These are phyloP conservation scores for Okamejei kenojei DNA, from an alignment of 2,797 vertebrate species.

Conservation along the genomic window DNA sequence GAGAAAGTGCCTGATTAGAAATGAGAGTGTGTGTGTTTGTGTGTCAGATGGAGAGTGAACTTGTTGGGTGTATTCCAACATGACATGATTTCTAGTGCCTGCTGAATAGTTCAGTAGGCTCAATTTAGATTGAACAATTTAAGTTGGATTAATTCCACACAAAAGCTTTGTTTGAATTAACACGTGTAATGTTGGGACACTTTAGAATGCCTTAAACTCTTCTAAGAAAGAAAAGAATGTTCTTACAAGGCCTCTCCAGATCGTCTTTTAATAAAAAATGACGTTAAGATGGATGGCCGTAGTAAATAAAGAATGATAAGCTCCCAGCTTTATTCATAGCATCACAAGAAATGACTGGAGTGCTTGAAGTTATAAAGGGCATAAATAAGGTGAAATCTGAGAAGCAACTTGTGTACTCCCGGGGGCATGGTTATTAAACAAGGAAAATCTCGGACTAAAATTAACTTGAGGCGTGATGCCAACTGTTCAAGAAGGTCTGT, in stretches of 20 bases:
- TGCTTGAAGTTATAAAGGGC: constrained; percentile 15
- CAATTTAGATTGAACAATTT: constrained; percentile 13
- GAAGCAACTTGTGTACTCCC: constrained; percentile 8
- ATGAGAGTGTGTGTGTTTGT: neutral
- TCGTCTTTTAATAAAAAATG: neutral
- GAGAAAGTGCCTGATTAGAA: constrained; percentile 32
- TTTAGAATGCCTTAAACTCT: neutral
- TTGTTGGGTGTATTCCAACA: neutral
- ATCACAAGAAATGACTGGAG: constrained; percentile 3
- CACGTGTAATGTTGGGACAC: neutral
- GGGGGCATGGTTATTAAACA: neutral
- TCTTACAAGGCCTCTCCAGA: no score
- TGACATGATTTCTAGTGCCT: neutral
- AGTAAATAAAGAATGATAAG: constrained; percentile 30
- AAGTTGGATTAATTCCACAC: constrained; percentile 12
- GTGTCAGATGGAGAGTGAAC: constrained; percentile 7
- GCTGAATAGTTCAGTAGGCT: neutral
- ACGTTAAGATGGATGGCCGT: neutral
- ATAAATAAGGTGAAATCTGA: constrained; percentile 26
- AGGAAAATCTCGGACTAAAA: constrained; percentile 28
- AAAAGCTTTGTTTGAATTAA: constrained; percentile 20
- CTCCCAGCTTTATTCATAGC: constrained; percentile 21
- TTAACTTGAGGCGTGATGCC: constrained; percentile 23
- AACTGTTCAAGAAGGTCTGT: constrained; percentile 25
- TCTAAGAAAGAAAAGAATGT: neutral